phyloP scores from a whole-genome alignment of 2,113 vertebrate genomes.

The Oostethus manadensis region DNA sequence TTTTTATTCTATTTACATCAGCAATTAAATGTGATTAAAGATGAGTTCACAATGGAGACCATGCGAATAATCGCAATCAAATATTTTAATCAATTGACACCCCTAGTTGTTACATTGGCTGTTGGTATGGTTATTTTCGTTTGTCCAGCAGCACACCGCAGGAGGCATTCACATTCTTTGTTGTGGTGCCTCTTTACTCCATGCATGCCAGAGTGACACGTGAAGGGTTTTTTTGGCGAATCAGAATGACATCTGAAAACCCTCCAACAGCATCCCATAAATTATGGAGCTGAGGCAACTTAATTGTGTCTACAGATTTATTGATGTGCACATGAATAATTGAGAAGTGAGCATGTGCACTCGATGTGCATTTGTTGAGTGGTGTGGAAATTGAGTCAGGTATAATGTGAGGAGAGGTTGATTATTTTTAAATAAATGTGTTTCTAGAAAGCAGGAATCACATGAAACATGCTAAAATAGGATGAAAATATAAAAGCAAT shows the following conservation, averaged over 20 bases:
- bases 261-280: slow-evolving; percentile 26
- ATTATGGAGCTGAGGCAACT: slow-evolving; percentile 42
- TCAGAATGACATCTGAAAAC: slow-evolving; percentile 43
- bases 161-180: slow-evolving; percentile 18
- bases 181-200: slow-evolving; percentile 21
- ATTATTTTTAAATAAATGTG: slow-evolving; percentile 19
- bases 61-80: no score
- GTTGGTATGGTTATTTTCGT: background rate
- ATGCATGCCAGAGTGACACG: slow-evolving; percentile 22
- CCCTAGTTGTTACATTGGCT: no score
- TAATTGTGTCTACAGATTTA: slow-evolving; percentile 48
- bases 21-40: no score
- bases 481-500: background rate
- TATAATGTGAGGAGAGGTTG: slow-evolving; percentile 5
- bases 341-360: slow-evolving; percentile 22
- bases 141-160: slow-evolving; percentile 13
- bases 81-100: no score
- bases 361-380: slow-evolving; percentile 21
- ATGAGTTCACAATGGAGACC: no score
- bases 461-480: background rate
- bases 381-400: slow-evolving; percentile 29
- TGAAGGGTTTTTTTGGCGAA: slow-evolving; percentile 26
- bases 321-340: slow-evolving; percentile 51
- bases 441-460: slow-evolving; percentile 15
- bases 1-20: no score